A percentile compares a stretch with the other conserved stretches of the same genome.
These are phyloP conservation scores for Suricata suricatta DNA, from an alignment of 2,113 vertebrate genomes.

Conservation along the genomic window DNA sequence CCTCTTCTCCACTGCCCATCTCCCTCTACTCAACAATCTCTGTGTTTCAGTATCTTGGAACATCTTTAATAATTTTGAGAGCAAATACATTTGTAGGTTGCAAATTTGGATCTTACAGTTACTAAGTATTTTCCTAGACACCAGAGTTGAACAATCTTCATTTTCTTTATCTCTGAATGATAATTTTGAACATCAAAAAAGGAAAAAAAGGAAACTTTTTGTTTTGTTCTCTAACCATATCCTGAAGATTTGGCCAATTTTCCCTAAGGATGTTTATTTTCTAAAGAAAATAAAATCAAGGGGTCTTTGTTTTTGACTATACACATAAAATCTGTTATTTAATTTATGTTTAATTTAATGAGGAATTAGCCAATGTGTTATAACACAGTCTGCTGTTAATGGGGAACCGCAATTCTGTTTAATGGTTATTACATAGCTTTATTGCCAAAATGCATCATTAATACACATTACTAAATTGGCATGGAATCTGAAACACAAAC, in stretches of 20 bases:
- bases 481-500: conserved; percentile 47
- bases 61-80: neutral
- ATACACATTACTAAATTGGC: conserved; percentile 55
- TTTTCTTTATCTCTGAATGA: neutral
- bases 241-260: neutral
- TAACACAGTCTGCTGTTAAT: conserved; percentile 43
- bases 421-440: conserved; percentile 69
- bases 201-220: neutral
- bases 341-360: conserved; percentile 56
- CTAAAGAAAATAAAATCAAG: conserved; percentile 42
- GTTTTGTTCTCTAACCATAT: conserved; percentile 33
- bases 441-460: conserved; percentile 67
- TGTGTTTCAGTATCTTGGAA: neutral
- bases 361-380: conserved; percentile 56
- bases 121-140: neutral
- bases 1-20: neutral
- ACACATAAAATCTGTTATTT: conserved; percentile 46
- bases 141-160: neutral
- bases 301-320: neutral
- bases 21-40: neutral
- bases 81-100: neutral
- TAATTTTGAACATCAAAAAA: conserved; percentile 26
- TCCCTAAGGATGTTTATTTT: conserved; percentile 33
- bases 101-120: neutral
- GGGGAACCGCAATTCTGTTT: conserved; percentile 50